Base-by-base conservation (phyloP, 2,888 invertebrate species). In the Entomobrya multifasciata region DNA sequence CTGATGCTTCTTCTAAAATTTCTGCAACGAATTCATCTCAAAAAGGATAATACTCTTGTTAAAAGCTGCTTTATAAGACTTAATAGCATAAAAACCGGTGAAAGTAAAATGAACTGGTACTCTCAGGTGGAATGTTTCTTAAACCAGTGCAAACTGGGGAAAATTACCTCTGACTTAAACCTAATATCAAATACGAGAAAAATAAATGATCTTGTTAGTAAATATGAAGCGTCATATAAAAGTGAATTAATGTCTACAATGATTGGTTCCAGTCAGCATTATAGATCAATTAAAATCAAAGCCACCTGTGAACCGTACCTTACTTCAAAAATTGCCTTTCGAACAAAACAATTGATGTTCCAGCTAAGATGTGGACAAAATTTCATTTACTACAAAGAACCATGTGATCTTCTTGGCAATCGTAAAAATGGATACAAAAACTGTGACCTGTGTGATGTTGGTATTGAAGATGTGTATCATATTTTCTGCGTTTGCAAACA, bases 381-480 rank as follows among this genome's bases (percentile, higher is more conserved):
- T 6, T 17, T 55, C 10, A 15, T 76, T 4, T 52, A 78, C 15
- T 41, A 1, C n/a, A 60, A 22, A 44, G n/a, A 30, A n/a, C 1
- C 20, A 15, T n/a, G 60, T 8, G 13, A 13, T 44, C 20, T 60
- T 13, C 15, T n/a, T 0, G 60, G 60, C 1, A 60, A 1, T 10
- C n/a, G 41, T 15, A 27, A 27, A 41, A 20, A 77, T 13, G 44
- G 44, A 20, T 77, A 11, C 22, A 25, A 1, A 17, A 44, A 25
- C 5, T 77, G 77, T 77, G 60, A 77, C 15, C 20, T 77, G 1
- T 77, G 77, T 25, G 27, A n/a, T 1, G 3, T 15, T 6, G 44
- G 57, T 0, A 20, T 47, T 8, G 78, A 78, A 17, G 47, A 78
- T n/a, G 47, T 78, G 0, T 25, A 52, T n/a, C 78, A 78, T 41